Base-by-base conservation (phyloP, 2,888 invertebrate species). In the Penaeus monodon region DNA sequence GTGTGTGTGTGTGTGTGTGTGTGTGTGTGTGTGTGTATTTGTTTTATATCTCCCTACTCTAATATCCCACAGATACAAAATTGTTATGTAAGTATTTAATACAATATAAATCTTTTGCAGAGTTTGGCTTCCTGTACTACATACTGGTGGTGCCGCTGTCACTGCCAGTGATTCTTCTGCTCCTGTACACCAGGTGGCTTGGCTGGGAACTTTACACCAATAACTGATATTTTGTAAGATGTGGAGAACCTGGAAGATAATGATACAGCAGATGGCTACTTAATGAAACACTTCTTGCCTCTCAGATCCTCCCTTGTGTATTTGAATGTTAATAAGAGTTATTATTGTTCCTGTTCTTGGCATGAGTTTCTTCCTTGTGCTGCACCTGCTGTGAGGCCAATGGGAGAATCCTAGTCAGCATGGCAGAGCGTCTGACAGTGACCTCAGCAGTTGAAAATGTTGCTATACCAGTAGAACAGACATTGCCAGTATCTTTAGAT, bases 131-230 rank as follows among this genome's bases (percentile, higher is more conserved):
- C 4, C 17, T 77, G 33, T 88, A 88, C 74, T 88, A 88, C 66
- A 80, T 84, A 29, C 63, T 88, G 79, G 88, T 84, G 80, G 84
- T 88, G 74, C 84, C 88, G 1, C 76, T 88, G 49, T 84, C 84
- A 80, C 74, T 88, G 24, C 88, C 84, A 29, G 84, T 88, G 12
- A 38, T 88, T 17, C 84, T 88, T 22, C 63, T 84, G 79, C 74
- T 88, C 27, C 88, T 88, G 33, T 88, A 88, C 81, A 76, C 84
- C 49, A 70, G 88, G 49, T 88, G 88, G 88, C 88, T 88, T 14
- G 88, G 88, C 44, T 88, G 88, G 88, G 88, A 88, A 78, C 84
- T 88, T 22, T 88, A 80, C 68, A 88, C 84, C 49, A 88, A 88
- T 76, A 88, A 88, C 63, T 88, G 74, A 85, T 27, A 63, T 24